A percentile compares a stretch with the other conserved stretches of the same genome.
Conservation (phyloP, 1,140 invertebrate species). For the Drosophila kurseongensis region DNA sequence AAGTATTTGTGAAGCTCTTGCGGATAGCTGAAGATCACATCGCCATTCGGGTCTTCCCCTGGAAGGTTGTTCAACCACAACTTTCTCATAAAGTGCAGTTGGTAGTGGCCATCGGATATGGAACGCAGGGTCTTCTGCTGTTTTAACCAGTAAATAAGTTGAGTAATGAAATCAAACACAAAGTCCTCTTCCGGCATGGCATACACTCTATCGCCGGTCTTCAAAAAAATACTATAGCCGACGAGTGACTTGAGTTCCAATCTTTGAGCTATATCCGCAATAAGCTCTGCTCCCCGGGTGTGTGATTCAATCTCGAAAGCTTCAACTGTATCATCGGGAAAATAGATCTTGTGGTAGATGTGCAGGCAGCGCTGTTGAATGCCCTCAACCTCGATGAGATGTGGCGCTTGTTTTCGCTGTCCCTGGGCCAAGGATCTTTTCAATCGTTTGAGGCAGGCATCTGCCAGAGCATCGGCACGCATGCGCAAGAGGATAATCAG, state of each 20-base stretch:
- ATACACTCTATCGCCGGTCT: constrained; percentile 94
- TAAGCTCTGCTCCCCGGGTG: constrained; percentile 94
- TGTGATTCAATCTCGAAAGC: constrained; percentile 92
- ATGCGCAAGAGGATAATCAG: constrained; percentile 91
- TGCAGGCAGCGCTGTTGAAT: constrained; percentile 97
- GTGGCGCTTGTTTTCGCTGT: constrained; percentile 94
- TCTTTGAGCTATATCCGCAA: constrained; percentile 91
- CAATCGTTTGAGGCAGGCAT: constrained; percentile 92
- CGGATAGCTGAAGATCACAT: constrained; percentile 97
- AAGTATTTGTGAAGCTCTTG: constrained; percentile 97
- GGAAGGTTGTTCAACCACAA: constrained; percentile 95
- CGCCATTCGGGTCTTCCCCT: constrained; percentile 94
- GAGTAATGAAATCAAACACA: constrained; percentile 97
- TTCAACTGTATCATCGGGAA: constrained; percentile 97
- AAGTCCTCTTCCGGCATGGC: constrained; percentile 96
- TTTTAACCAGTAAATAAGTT: constrained; percentile 94
- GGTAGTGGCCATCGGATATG: constrained; percentile 88
- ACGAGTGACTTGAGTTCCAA: constrained; percentile 91
- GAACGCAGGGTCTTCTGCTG: constrained; percentile 91
- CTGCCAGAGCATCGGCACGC: constrained; percentile 90
- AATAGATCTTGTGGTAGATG: constrained; percentile 96
- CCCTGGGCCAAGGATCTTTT: constrained; percentile 92
- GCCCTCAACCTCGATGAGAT: constrained; percentile 97
- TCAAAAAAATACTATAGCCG: constrained; percentile 97
- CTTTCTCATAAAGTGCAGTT: constrained; percentile 99